phyloP scores from a whole-genome alignment of 1,140 invertebrate genomes.

The Procambarus virginalis region DNA sequence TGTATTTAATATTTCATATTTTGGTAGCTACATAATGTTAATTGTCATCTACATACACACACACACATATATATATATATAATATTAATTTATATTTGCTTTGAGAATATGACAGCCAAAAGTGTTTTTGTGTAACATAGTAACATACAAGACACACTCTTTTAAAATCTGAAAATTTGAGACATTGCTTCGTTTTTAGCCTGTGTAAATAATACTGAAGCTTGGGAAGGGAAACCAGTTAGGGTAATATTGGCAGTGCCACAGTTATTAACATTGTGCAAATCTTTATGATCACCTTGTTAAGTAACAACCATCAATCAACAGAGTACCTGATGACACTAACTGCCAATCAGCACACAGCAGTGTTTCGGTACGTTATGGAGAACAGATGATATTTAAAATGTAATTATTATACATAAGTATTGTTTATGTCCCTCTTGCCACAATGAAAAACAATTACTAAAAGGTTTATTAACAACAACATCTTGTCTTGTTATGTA shows the following conservation, averaged over 20 bases:
- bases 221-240: neutral
- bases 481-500: neutral
- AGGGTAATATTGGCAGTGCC: neutral
- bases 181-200: neutral
- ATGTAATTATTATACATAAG: neutral
- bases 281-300: neutral
- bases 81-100: neutral
- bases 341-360: conserved; percentile 11
- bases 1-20: conserved; percentile 1
- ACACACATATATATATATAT: neutral
- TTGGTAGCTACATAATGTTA: conserved; percentile 8
- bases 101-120: neutral
- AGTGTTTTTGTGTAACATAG: neutral
- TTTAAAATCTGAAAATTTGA: neutral
- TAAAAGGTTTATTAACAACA: neutral
- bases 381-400: neutral
- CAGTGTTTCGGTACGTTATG: neutral
- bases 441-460: neutral
- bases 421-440: neutral
- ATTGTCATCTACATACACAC: neutral
- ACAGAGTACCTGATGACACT: neutral
- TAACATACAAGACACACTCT: neutral
- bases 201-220: neutral
- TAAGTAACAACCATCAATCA: neutral
- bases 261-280: neutral